Evolutionary conservation across 2,888 invertebrate species (phyloP).

Genomic region (Nasonovia ribisnigri): DNA sequence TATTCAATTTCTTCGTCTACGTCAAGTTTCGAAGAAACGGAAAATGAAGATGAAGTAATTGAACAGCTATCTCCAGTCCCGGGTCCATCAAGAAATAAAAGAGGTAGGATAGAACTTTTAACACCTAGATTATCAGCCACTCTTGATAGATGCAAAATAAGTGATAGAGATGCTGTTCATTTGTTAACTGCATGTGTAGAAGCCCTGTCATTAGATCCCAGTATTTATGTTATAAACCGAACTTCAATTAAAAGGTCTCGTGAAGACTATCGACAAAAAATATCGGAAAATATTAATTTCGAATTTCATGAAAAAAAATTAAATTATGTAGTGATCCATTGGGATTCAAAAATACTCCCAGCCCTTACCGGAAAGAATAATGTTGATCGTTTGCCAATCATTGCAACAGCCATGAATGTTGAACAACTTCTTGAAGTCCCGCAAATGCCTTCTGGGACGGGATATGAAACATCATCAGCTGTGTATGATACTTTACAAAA

Average conservation of each 20-base stretch:
- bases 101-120: slow-evolving; percentile 5
- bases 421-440: slow-evolving; percentile 49
- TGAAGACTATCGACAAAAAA: slow-evolving; percentile 18
- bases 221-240: slow-evolving; percentile 4
- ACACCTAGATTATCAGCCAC: slow-evolving; percentile 6
- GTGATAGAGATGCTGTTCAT: slow-evolving; percentile 23
- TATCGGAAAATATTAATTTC: neutral
- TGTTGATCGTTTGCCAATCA: slow-evolving; percentile 26
- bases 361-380: slow-evolving; percentile 32
- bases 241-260: neutral
- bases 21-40: neutral
- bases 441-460: neutral
- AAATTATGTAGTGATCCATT: slow-evolving; percentile 9
- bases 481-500: neutral
- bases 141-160: slow-evolving; percentile 6
- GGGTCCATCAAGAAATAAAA: slow-evolving; percentile 1
- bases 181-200: slow-evolving; percentile 7
- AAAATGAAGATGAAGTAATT: neutral
- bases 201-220: slow-evolving; percentile 12
- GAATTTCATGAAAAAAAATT: neutral
- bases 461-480: slow-evolving; percentile 10
- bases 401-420: slow-evolving; percentile 17
- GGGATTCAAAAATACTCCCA: slow-evolving; percentile 35
- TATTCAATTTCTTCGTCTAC: neutral
- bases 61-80: neutral